Evolutionary conservation across 2,113 vertebrate genomes (phyloP), one percentile per base, ranked within the genome.

Genomic region (Gnathonemus echidnorhynchus): DNA sequence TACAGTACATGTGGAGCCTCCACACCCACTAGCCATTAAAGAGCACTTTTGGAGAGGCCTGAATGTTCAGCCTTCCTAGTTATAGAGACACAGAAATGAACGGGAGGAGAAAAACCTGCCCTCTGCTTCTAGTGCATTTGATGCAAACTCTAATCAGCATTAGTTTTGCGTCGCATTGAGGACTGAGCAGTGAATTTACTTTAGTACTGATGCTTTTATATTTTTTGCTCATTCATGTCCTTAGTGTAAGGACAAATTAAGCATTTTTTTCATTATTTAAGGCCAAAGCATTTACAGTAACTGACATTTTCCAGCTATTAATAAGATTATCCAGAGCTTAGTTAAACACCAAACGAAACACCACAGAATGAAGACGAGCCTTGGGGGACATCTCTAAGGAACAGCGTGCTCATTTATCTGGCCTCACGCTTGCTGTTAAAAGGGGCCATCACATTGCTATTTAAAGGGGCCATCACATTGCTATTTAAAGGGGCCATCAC

Each of bases 361-460:
- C 13, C 19, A 85, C 21, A 21, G 83, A 85, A 48, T 85, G 42
- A 42, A 1, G 17, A 13, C n/a, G 3, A 42, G 83, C 35, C 74
- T 15, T 19, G 42, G 35, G 6, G 74, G 5, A 42, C 35, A 15
- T 19, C 31, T 80, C 15, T 2, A 42, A 80, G 74, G 74, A 80
- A 42, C 31, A 80, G 74, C 35, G 6, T 42, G 35, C 74, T 80
- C 13, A 0, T 19, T 42, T 27, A 35, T 80, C 35, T 80, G 35
- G 31, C 35, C 70, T 35, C 70, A 39, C 31, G 94, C 94, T 93
- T 93, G 93, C 94, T 87, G 92, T 94, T 94, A 92, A 90, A 93
- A 93, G 94, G 89, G 85, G 90, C 94, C 90, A 88, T 92, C 93
- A 92, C 91, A 86, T 87, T 58, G 9, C 48, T 49, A 0, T 49